Evolutionary conservation across 2,888 invertebrate species (phyloP).

Genomic region (Dendrolimus pini): DNA sequence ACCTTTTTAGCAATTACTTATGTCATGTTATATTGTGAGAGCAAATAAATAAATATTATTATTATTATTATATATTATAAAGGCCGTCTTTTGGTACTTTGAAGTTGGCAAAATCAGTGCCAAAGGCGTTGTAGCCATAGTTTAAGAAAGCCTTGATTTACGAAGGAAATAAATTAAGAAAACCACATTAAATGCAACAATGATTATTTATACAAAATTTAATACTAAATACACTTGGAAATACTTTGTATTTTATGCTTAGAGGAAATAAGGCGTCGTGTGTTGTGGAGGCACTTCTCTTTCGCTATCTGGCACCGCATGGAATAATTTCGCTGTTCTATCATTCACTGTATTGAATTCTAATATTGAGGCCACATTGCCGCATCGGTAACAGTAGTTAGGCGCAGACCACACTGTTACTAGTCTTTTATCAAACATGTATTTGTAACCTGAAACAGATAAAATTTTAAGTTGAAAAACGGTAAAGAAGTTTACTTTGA

Average conservation of each 20-base stretch:
- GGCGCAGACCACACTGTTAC: constrained; percentile 99
- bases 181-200: not conserved
- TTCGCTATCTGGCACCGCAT: constrained; percentile 96
- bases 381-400: constrained; percentile 99
- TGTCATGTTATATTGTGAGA: no score
- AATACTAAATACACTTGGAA: constrained; percentile 36
- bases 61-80: no score
- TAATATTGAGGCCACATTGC: constrained; percentile 97
- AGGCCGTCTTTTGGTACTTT: no score
- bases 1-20: no score
- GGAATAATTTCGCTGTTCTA: constrained; percentile 90
- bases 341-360: constrained; percentile 89
- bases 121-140: no score
- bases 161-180: not conserved
- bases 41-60: no score
- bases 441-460: constrained; percentile 88
- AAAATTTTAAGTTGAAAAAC: no score
- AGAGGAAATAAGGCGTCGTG: constrained; percentile 98
- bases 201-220: constrained; percentile 39
- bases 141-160: constrained; percentile 6
- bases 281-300: constrained; percentile 94
- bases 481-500: no score
- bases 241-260: constrained; percentile 49
- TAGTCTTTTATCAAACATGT: constrained; percentile 97
- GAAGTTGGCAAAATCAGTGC: no score